Evolutionary conservation across 2,113 vertebrate genomes (phyloP).

Genomic region (Carassius carassius): DNA sequence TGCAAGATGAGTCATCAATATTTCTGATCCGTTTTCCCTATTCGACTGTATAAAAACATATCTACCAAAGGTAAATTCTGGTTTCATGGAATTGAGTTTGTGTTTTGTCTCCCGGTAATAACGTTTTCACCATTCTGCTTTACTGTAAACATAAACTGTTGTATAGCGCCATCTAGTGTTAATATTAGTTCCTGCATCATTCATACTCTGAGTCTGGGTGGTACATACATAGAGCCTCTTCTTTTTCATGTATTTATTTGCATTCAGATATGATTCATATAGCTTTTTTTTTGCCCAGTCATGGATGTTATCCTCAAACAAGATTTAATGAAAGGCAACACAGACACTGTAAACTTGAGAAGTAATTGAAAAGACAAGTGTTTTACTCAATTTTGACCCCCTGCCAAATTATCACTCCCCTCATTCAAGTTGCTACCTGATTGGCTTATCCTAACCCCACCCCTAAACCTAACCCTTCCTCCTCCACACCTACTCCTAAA

Average conservation of each 20-base stretch:
- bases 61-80: no score
- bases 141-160: neutral
- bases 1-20: neutral
- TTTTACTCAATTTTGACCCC: no score
- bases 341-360: slow-evolving; percentile 61
- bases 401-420: no score
- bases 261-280: slow-evolving; percentile 71
- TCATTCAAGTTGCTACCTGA: no score
- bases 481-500: no score
- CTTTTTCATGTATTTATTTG: slow-evolving; percentile 71
- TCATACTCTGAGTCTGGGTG: neutral
- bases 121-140: neutral
- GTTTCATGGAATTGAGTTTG: neutral
- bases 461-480: no score
- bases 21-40: neutral
- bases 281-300: slow-evolving; percentile 63
- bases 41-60: no score
- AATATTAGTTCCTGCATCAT: neutral
- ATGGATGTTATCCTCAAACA: slow-evolving; percentile 68
- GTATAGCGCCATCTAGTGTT: neutral
- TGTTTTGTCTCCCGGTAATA: neutral
- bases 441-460: no score
- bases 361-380: slow-evolving; percentile 60
- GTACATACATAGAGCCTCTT: neutral
- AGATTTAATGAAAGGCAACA: slow-evolving; percentile 69